A percentile compares a stretch with the other conserved stretches of the same genome.
Evolutionary conservation across 1,140 invertebrate genomes (phyloP).

Genomic region (Dysdera silvatica): DNA sequence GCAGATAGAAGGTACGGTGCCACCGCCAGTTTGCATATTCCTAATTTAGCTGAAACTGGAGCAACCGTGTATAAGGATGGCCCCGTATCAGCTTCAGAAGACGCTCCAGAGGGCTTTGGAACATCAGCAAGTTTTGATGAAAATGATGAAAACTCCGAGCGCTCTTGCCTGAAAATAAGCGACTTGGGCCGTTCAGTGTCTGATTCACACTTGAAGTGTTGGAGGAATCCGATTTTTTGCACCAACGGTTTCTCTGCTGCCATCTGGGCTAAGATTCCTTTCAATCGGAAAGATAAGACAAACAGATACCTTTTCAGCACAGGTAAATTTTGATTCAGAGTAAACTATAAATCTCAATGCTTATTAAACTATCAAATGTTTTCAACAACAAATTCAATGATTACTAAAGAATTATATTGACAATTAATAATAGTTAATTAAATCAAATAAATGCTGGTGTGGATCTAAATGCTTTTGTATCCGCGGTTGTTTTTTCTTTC

Average conservation of each 20-base stretch:
- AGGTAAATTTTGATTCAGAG: neutral
- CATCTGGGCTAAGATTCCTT: slow-evolving; percentile 11
- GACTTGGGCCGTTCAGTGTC: slow-evolving; percentile 1
- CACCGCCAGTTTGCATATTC: slow-evolving; percentile 13
- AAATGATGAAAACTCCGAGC: slow-evolving; percentile 11
- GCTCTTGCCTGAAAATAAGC: slow-evolving; percentile 16
- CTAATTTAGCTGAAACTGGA: slow-evolving; percentile 4
- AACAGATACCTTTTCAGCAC: slow-evolving; percentile 23
- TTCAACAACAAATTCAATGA: too few species aligned
- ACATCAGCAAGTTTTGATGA: slow-evolving; percentile 13
- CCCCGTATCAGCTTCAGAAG: slow-evolving; percentile 7
- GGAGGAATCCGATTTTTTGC: slow-evolving; percentile 20
- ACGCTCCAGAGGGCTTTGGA: slow-evolving; percentile 21
- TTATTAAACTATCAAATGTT: neutral
- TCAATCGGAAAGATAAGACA: slow-evolving; percentile 11
- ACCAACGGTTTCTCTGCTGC: slow-evolving; percentile 13
- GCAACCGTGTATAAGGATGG: slow-evolving; percentile 16
- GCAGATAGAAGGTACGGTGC: slow-evolving; percentile 15
- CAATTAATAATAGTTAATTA: too few species aligned
- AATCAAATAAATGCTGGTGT: too few species aligned
- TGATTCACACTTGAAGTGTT: slow-evolving; percentile 18
- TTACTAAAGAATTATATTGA: too few species aligned
- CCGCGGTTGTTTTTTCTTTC: too few species aligned
- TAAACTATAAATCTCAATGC: neutral
- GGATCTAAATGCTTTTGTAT: too few species aligned